These are phyloP conservation scores for Gephyroberyx darwinii DNA, from an alignment of 2,797 vertebrate species.

Conservation along the genomic window DNA sequence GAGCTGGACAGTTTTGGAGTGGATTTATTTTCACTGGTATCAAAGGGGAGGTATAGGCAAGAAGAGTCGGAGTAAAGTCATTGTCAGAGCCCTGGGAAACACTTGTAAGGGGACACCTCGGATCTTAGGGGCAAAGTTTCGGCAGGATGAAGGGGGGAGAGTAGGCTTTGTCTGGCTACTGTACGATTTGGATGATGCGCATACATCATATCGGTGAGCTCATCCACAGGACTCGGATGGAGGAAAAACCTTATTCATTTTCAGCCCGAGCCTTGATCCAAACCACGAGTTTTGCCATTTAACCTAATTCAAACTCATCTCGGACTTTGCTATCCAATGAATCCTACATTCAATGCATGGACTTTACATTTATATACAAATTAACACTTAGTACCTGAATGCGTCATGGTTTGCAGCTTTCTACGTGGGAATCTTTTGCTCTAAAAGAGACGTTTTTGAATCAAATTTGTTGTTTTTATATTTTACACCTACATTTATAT, in stretches of 20 bases:
- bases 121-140: conserved; percentile 68
- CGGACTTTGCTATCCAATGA: neutral
- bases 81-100: conserved; percentile 73
- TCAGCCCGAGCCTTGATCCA: neutral
- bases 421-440: no score
- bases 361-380: neutral
- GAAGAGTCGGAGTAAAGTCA: conserved; percentile 60
- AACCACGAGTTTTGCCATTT: neutral
- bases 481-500: no score
- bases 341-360: neutral
- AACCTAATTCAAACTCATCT: neutral
- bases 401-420: no score
- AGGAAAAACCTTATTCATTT: conserved; percentile 3
- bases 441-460: no score
- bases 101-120: conserved; percentile 71
- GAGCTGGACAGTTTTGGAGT: conserved; percentile 62
- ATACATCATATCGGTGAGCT: conserved; percentile 69
- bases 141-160: conserved; percentile 66
- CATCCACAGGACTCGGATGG: conserved; percentile 50
- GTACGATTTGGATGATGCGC: conserved; percentile 66
- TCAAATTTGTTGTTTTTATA: no score
- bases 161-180: conserved; percentile 69
- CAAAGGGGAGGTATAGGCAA: conserved; percentile 53
- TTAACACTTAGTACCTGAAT: no score
- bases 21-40: conserved; percentile 67